A percentile compares a stretch with the other conserved stretches of the same genome.
phyloP scores from a whole-genome alignment of 2,113 vertebrate genomes.

The Emydura subglobosa region DNA sequence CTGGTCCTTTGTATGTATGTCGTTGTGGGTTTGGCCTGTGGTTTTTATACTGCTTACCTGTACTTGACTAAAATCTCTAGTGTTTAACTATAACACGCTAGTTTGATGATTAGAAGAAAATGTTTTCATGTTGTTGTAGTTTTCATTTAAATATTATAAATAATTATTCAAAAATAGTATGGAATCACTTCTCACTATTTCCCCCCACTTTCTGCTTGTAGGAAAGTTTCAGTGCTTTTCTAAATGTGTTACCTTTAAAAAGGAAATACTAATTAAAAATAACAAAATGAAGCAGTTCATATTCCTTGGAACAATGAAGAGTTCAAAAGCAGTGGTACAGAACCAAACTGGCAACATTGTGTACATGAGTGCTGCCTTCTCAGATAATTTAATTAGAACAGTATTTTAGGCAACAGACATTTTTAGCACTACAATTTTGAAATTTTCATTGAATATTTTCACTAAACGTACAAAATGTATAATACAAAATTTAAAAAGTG shows the following conservation, averaged over 20 bases:
- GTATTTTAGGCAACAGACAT: slow-evolving; percentile 30
- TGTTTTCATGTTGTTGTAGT: not conserved
- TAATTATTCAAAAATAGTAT: not conserved
- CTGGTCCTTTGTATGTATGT: not conserved
- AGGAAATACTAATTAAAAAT: slow-evolving; percentile 60
- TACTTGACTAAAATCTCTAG: not conserved
- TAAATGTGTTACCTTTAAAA: slow-evolving; percentile 55
- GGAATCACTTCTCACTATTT: not conserved
- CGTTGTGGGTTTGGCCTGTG: not conserved
- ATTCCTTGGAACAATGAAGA: slow-evolving; percentile 37
- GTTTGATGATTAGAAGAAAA: slow-evolving; percentile 5
- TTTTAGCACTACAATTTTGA: not conserved
- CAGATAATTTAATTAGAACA: slow-evolving; percentile 18
- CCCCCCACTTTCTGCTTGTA: slow-evolving; percentile 8
- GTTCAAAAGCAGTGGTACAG: not conserved
- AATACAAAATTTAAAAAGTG: not conserved
- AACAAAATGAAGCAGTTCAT: slow-evolving; percentile 24
- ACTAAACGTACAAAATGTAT: not conserved
- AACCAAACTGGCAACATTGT: not conserved
- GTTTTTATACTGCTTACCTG: not conserved
- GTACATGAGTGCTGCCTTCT: slow-evolving; percentile 18
- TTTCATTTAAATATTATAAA: slow-evolving; percentile 6
- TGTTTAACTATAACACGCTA: not conserved
- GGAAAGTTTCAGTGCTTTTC: slow-evolving; percentile 22
- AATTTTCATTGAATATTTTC: slow-evolving; percentile 12